A percentile compares a stretch with the other conserved stretches of the same genome.
phyloP scores from a whole-genome alignment of 2,797 vertebrate genomes.

The Mus caroli region DNA sequence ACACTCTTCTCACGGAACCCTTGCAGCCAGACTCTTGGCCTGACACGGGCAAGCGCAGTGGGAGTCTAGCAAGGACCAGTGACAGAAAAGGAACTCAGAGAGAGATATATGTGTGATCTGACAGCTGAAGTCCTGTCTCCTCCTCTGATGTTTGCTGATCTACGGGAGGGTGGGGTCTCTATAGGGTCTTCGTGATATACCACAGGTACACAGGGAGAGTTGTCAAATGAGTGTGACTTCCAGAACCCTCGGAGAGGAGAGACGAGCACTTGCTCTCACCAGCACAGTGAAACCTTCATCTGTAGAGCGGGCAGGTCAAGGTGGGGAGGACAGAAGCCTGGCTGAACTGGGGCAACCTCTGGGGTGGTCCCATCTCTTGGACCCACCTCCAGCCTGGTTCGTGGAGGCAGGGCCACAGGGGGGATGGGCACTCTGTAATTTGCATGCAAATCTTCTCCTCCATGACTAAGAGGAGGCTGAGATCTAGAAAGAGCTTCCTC shows the following conservation, averaged over 20 bases:
- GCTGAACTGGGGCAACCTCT: background rate
- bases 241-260: fast-evolving
- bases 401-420: fast-evolving
- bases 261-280: fast-evolving
- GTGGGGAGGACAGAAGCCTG: background rate
- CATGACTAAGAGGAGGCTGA: background rate
- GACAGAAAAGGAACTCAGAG: background rate
- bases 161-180: fast-evolving
- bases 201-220: fast-evolving
- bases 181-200: background rate
- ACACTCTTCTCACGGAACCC: background rate
- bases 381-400: background rate
- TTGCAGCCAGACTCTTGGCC: background rate
- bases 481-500: background rate
- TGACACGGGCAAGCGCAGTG: background rate
- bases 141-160: background rate
- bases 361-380: background rate
- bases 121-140: background rate
- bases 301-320: background rate
- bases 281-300: background rate
- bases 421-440: background rate
- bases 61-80: background rate
- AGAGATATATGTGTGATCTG: too few species aligned
- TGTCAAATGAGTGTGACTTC: background rate
- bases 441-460: background rate